Evolutionary conservation across 2,888 invertebrate species (phyloP).

Genomic region (Sphaeridia pumilis): DNA sequence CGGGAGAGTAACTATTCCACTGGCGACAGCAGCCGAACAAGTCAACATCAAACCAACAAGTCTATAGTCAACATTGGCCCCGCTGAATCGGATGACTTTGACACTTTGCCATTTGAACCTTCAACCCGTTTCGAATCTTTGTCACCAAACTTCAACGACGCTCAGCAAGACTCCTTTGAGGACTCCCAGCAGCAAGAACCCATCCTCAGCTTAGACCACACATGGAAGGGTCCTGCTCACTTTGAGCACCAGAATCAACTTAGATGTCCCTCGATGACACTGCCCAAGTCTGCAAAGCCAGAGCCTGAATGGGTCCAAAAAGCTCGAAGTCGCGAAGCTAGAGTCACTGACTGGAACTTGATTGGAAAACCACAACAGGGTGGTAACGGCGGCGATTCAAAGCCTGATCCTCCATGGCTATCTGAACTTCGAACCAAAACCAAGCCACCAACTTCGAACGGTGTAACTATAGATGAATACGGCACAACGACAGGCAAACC

Average conservation of each 20-base stretch:
- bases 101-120: not conserved
- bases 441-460: conserved; percentile 19
- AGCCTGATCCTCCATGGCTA: conserved; percentile 34
- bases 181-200: conserved; percentile 18
- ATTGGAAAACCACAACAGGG: conserved; percentile 26
- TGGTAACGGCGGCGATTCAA: not conserved
- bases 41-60: conserved; percentile 8
- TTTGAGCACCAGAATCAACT: conserved; percentile 16
- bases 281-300: conserved; percentile 25
- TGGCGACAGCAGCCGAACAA: conserved; percentile 4
- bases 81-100: conserved; percentile 6
- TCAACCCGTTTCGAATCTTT: not conserved
- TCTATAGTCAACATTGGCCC: conserved; percentile 30
- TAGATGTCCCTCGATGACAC: conserved; percentile 23
- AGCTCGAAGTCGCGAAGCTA: conserved; percentile 29
- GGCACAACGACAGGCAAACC: too few relatives aligned
- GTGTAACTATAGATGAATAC: too few relatives aligned
- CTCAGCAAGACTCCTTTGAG: not conserved
- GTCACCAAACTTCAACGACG: conserved; percentile 1
- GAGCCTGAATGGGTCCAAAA: conserved; percentile 36
- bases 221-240: conserved; percentile 31
- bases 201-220: conserved; percentile 27
- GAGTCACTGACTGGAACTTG: conserved; percentile 32
- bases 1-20: not conserved
- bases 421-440: conserved; percentile 28